Percentiles rank a stretch among this genome's conserved stretches.
These are phyloP conservation scores for Pterostichus madidus DNA, from an alignment of 2,888 invertebrate genomes.

Conservation along the genomic window DNA sequence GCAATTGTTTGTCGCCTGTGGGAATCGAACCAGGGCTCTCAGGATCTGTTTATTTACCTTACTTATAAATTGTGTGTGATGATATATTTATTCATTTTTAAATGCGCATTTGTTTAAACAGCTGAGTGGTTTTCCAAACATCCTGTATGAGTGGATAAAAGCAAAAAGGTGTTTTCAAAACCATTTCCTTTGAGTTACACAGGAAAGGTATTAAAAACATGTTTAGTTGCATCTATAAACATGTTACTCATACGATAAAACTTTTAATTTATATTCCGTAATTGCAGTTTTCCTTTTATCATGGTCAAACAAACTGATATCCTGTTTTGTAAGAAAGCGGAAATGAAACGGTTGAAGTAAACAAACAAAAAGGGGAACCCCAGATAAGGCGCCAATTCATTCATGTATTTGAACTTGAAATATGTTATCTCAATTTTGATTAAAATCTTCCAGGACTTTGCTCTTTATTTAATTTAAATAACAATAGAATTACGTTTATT, in stretches of 20 bases:
- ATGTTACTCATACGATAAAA: constrained; percentile 37
- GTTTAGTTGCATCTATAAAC: constrained; percentile 23
- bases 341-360: neutral
- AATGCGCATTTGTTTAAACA: too few relatives aligned
- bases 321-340: too few relatives aligned
- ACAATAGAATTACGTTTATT: neutral
- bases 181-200: constrained; percentile 20
- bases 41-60: too few relatives aligned
- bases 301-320: constrained; percentile 15
- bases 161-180: constrained; percentile 34
- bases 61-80: too few relatives aligned
- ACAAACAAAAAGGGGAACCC: neutral
- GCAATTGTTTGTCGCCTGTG: too few relatives aligned
- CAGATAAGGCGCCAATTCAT: constrained; percentile 3
- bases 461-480: neutral
- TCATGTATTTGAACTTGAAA: neutral
- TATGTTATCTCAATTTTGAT: neutral
- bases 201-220: constrained; percentile 39
- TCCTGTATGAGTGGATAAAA: constrained; percentile 11
- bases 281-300: constrained; percentile 24
- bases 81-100: too few relatives aligned
- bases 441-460: neutral
- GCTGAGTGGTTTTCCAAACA: neutral
- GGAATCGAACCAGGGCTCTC: too few relatives aligned
- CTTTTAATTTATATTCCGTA: constrained; percentile 33